Percentiles rank a stretch among this genome's conserved stretches.
Conservation (phyloP, 2,888 invertebrate species). For the Dendrolimus houi region DNA sequence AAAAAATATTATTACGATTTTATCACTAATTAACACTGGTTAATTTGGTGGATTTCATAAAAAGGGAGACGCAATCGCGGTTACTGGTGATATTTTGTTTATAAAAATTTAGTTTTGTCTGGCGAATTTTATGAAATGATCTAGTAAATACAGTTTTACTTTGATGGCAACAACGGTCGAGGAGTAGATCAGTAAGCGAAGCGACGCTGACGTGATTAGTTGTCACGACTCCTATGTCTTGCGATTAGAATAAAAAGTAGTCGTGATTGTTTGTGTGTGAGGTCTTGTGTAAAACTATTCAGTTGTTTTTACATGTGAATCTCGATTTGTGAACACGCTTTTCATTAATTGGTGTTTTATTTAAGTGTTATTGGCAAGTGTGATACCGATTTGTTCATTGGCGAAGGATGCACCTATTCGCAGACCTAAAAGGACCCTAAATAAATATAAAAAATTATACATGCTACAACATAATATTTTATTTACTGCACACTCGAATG, state of each 20-base stretch:
- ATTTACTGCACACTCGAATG: not conserved
- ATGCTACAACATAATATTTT: not conserved
- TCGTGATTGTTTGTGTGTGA: conserved; percentile 50
- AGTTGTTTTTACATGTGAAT: conserved; percentile 18
- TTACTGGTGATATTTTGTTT: too few relatives aligned
- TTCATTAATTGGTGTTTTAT: conserved; percentile 11
- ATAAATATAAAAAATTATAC: not conserved
- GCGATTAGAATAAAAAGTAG: conserved; percentile 53
- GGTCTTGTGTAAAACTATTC: conserved; percentile 42
- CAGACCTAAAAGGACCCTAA: not conserved
- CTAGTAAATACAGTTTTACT: too few relatives aligned
- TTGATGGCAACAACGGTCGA: not conserved
- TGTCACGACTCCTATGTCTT: conserved; percentile 33
- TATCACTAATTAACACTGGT: too few relatives aligned
- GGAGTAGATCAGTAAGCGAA: conserved; percentile 52
- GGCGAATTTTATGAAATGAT: too few relatives aligned
- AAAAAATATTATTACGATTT: too few relatives aligned
- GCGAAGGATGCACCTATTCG: conserved; percentile 5
- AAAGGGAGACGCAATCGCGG: too few relatives aligned
- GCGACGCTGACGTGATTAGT: conserved; percentile 63
- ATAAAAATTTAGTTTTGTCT: too few relatives aligned
- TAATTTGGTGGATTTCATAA: too few relatives aligned
- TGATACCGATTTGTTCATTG: conserved; percentile 4
- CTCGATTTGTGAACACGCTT: conserved; percentile 4
- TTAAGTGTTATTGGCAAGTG: conserved; percentile 12